A percentile compares a stretch with the other conserved stretches of the same genome.
Conservation (phyloP, 2,797 vertebrate species). For the Galaxias olidus region DNA sequence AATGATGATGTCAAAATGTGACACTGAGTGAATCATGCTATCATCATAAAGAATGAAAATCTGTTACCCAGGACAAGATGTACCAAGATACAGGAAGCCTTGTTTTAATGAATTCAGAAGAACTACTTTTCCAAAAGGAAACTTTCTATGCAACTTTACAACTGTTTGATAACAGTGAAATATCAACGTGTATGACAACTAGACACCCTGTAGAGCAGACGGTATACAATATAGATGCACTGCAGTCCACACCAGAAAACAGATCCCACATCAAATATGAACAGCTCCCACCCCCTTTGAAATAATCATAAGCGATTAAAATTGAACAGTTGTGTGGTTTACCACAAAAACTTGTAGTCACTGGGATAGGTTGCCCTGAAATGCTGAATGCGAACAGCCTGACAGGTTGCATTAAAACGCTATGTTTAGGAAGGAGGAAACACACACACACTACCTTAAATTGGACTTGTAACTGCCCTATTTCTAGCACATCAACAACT, state of each 20-base stretch:
- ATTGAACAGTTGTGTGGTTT: slow-evolving; percentile 37
- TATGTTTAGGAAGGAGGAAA: slow-evolving; percentile 41
- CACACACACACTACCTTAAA: slow-evolving; percentile 59
- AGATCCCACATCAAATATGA: slow-evolving; percentile 42
- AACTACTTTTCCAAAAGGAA: no score
- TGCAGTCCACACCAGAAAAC: slow-evolving; percentile 21
- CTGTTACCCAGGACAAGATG: slow-evolving; percentile 51
- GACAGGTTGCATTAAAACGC: slow-evolving; percentile 68
- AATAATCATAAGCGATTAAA: slow-evolving; percentile 47
- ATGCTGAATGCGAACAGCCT: slow-evolving; percentile 54
- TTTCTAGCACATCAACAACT: slow-evolving; percentile 81
- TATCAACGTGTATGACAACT: slow-evolving; percentile 3
- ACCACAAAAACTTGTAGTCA: slow-evolving; percentile 24
- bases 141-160: not conserved
- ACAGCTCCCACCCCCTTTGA: slow-evolving; percentile 42
- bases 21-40: slow-evolving; percentile 66
- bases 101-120: no score
- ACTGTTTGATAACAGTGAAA: not conserved
- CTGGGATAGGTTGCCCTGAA: slow-evolving; percentile 37
- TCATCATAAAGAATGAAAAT: slow-evolving; percentile 62
- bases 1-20: slow-evolving; percentile 72
- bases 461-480: slow-evolving; percentile 77
- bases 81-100: not conserved
- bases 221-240: slow-evolving; percentile 9
- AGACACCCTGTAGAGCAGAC: not conserved